phyloP scores from a whole-genome alignment of 2,797 vertebrate species.

The Glossophaga mutica region DNA sequence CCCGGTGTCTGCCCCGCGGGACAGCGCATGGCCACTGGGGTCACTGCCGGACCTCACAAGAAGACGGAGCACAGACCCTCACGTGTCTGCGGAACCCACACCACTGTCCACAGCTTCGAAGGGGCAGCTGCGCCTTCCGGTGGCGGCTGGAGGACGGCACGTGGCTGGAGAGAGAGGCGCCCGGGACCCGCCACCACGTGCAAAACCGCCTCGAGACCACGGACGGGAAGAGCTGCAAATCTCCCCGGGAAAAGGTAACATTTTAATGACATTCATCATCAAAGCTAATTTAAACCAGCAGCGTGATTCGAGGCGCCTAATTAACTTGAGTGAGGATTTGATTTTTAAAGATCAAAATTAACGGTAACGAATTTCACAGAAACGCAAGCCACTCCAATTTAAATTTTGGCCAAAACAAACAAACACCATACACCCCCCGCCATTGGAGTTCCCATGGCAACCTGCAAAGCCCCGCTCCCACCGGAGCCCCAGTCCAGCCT shows the following conservation, averaged over 20 bases:
- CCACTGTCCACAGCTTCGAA: background rate
- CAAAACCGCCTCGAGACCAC: background rate
- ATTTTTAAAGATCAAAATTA: background rate
- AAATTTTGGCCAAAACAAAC: background rate
- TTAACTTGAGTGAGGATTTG: background rate
- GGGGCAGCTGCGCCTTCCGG: fast-evolving
- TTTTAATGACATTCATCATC: background rate
- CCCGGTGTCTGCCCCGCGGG: fast-evolving
- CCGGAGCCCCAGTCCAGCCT: background rate
- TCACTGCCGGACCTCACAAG: background rate
- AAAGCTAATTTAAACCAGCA: background rate
- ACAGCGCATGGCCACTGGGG: fast-evolving
- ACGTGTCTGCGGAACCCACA: background rate
- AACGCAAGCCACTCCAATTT: background rate
- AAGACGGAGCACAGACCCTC: background rate
- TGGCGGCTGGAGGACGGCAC: fast-evolving
- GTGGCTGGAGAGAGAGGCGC: no score
- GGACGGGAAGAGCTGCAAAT: background rate
- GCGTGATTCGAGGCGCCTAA: background rate
- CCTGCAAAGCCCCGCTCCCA: fast-evolving
- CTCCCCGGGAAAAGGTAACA: background rate
- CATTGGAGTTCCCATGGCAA: background rate
- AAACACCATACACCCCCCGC: background rate
- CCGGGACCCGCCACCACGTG: background rate
- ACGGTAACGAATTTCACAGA: background rate